Percentiles rank a stretch among this genome's conserved stretches.
Conservation (phyloP, 2,113 vertebrate genomes). For the Podarcis muralis region DNA sequence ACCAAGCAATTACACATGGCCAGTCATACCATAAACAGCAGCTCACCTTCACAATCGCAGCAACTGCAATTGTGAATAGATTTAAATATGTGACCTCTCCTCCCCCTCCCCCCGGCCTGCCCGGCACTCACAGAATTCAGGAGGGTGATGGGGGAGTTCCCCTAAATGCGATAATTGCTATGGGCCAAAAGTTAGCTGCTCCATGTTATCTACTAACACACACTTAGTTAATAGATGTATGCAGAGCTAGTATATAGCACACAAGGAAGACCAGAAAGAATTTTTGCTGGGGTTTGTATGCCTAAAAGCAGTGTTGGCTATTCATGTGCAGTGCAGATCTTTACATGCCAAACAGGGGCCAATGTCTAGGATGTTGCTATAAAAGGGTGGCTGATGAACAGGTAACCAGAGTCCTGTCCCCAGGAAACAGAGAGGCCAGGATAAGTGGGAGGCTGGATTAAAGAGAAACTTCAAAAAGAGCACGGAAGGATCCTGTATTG, state of each 20-base stretch:
- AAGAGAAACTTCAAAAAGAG: not conserved
- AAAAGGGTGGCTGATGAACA: not conserved
- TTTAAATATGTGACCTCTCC: not conserved
- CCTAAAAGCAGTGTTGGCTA: not conserved
- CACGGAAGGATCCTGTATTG: not conserved
- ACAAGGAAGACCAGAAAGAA: not conserved
- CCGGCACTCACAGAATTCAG: not conserved
- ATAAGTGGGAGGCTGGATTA: not conserved
- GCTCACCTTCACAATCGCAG: not conserved
- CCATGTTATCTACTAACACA: not conserved
- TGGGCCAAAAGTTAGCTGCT: not conserved
- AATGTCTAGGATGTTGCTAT: not conserved
- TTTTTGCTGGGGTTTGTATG: not conserved
- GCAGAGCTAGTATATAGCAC: not conserved
- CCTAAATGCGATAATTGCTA: not conserved
- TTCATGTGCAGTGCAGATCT: not conserved
- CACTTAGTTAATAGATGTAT: not conserved
- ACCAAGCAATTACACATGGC: not conserved
- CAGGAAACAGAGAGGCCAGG: not conserved
- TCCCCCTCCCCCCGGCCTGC: no score
- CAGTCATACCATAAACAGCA: not conserved
- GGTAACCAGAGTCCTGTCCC: not conserved
- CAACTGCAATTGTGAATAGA: not conserved
- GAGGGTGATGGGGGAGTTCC: not conserved
- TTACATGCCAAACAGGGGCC: not conserved